Percentiles rank a stretch among this genome's conserved stretches.
These are phyloP conservation scores for Pluvialis apricaria DNA, from an alignment of 2,113 vertebrate species.

Conservation along the genomic window DNA sequence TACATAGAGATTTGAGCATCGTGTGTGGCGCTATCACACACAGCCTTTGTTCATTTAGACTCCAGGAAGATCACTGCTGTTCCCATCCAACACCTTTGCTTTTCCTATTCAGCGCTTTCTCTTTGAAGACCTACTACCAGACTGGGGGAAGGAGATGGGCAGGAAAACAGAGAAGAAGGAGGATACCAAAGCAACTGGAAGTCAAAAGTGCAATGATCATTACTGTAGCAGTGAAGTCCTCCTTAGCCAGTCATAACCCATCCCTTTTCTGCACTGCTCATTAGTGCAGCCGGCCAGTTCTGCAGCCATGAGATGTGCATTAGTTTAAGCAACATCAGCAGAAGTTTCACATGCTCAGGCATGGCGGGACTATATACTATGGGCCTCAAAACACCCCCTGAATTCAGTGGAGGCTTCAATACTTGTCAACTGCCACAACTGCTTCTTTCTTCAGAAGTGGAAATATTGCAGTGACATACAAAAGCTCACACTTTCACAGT, in stretches of 20 bases:
- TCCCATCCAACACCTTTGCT: background rate
- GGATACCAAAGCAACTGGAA: background rate
- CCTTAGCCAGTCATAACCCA: background rate
- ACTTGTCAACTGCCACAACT: background rate
- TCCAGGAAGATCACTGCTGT: background rate
- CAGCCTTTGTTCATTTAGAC: background rate
- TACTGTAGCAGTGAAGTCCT: background rate
- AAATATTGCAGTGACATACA: background rate
- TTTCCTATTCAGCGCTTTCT: background rate
- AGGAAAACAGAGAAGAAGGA: background rate
- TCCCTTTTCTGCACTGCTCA: background rate
- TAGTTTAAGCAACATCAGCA: background rate
- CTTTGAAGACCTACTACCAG: background rate
- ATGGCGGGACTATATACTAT: background rate
- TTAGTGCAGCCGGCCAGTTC: background rate
- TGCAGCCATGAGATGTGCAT: background rate
- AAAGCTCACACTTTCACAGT: background rate
- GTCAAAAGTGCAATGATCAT: background rate
- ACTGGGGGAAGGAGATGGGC: background rate
- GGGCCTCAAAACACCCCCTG: background rate
- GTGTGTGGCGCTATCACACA: background rate
- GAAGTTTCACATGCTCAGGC: background rate
- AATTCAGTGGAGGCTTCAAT: background rate
- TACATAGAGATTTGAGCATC: background rate
- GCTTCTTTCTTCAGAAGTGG: background rate